Evolutionary conservation across 2,888 invertebrate species (phyloP), one percentile per base, ranked within the genome.

Genomic region (Acleris holmiana): DNA sequence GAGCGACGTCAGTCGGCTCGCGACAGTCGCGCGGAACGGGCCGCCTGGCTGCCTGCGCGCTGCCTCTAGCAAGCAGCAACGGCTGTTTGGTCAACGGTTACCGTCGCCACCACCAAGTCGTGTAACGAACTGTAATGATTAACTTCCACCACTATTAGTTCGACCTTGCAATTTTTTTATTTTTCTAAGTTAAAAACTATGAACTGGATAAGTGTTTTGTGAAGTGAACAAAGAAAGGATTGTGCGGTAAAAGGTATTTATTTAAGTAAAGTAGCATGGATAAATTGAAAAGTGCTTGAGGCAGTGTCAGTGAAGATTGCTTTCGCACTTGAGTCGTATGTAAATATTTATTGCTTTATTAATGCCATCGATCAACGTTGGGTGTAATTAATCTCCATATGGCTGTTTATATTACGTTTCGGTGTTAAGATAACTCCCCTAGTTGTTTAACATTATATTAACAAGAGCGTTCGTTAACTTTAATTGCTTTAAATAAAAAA

Each of bases 1-100:
- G 83, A 83, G 81, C 82, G 83, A 85, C 91, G 91, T 90, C 90
- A 92, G 92, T 92, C 85, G 89, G 89, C 80, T 77, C 83, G 80
- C 84, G 86, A 86, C 82, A 80, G 82, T 83, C 87, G 85, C 77
- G 80, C 78, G 78, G 83, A 82, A 79, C 79, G 76, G 75, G 88
- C 82, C 78, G 78, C 81, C 76, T 72, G 73, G 58, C 69, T 68
- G 71, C 72, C 71, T 73, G 74, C 79, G 80, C 84, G 86, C 75
- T 80, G 71, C 77, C 77, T 86, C 88, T 87, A 86, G 86, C 85
- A 81, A 85, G 78, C 74, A 69, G 67, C 78, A 29, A 71, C 77
- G 79, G 75, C 75, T 78, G 77, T 74, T 79, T 80, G 79, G 70
- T 76, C 76, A 73, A 75, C 77, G 71, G 70, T 74, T 80, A 78